Conservation (phyloP, 2,888 invertebrate genomes). For the Phortica magna region DNA sequence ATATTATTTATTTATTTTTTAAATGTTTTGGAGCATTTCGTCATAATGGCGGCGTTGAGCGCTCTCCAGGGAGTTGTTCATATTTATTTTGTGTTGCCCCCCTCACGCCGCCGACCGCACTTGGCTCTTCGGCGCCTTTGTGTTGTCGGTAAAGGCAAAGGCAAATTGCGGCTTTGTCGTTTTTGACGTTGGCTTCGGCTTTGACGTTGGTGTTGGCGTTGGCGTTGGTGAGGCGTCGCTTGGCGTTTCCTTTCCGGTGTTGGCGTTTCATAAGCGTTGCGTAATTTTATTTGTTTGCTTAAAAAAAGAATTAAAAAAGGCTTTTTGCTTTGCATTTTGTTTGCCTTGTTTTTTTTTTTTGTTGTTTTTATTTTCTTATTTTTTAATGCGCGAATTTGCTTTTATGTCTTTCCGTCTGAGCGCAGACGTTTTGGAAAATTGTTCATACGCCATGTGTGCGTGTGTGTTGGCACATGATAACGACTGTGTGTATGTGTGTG, state of each 20-base stretch:
- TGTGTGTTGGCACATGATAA: background rate
- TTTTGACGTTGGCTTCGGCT: background rate
- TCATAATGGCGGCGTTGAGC: conserved; percentile 64
- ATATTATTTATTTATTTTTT: conserved; percentile 37
- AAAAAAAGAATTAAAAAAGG: conserved; percentile 71
- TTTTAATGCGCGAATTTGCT: conserved; percentile 64
- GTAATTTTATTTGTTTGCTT: conserved; percentile 74
- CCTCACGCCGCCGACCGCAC: background rate
- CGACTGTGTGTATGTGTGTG: background rate
- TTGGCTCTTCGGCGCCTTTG: background rate
- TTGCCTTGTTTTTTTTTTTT: background rate
- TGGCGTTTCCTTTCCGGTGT: background rate
- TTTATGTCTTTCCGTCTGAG: conserved; percentile 57
- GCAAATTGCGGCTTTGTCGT: conserved; percentile 29
- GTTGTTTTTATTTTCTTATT: conserved; percentile 18
- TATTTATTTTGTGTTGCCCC: conserved; percentile 57
- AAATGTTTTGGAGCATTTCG: conserved; percentile 56
- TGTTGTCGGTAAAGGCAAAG: conserved; percentile 19
- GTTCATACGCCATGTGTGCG: conserved; percentile 44
- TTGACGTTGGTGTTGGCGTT: background rate
- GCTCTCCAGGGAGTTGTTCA: conserved; percentile 66
- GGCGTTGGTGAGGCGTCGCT: background rate
- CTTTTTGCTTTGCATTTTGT: conserved; percentile 47
- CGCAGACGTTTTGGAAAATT: conserved; percentile 47
- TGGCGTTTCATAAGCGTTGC: conserved; percentile 47